Percentiles rank a stretch among this genome's conserved stretches.
Conservation (phyloP, 2,113 vertebrate species). For the Pelodiscus sinensis region DNA sequence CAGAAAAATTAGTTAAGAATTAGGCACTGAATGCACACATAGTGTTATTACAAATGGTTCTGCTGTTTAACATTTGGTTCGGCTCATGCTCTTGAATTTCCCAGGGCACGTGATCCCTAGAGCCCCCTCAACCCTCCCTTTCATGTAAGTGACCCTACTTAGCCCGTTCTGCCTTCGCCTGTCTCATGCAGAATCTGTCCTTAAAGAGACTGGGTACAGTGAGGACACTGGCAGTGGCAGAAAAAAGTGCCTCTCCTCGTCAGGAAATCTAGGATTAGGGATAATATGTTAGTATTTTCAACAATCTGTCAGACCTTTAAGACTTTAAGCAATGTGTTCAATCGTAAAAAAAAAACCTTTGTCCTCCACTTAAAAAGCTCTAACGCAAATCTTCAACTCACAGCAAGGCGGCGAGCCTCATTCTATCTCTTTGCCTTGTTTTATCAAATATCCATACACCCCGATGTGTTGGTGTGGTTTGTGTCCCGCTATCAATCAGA, state of each 20-base stretch:
- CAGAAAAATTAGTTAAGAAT: background rate
- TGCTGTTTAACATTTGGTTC: background rate
- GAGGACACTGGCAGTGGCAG: background rate
- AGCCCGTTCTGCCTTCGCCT: background rate
- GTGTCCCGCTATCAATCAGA: too few species aligned
- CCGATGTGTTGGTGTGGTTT: background rate
- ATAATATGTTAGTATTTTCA: background rate
- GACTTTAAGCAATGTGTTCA: fast-evolving
- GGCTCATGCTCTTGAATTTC: fast-evolving
- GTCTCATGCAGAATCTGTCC: background rate
- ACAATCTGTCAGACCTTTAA: background rate
- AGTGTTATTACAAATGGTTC: background rate
- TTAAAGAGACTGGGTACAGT: conserved; percentile 14
- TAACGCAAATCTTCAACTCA: too few species aligned
- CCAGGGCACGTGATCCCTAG: background rate
- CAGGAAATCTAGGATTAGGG: background rate
- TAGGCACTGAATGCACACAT: background rate
- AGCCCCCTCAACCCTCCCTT: background rate
- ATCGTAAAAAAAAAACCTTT: fast-evolving
- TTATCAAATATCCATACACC: background rate
- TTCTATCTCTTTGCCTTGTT: too few species aligned
- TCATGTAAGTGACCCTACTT: conserved; percentile 43
- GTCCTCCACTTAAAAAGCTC: background rate
- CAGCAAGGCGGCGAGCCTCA: background rate
- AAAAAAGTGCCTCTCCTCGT: conserved; percentile 11